Evolutionary conservation across 92 coral and sea anemone species (phyloP).

Genomic region (Diadumene lineata): DNA sequence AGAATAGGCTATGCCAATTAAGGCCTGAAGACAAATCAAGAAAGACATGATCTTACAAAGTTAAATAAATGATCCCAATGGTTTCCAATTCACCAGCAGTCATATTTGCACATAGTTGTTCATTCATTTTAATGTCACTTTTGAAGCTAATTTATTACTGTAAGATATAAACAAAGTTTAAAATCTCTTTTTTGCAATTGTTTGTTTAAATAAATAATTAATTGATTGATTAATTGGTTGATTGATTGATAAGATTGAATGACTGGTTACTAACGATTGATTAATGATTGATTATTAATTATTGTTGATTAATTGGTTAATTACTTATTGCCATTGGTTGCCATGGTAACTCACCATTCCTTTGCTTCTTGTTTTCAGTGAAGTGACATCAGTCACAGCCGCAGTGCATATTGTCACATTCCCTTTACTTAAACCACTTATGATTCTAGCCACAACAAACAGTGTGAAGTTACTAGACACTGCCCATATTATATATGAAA

Average conservation of each 20-base stretch:
- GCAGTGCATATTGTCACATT: slow-evolving; percentile 93
- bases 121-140: too few relatives aligned
- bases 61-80: too few relatives aligned
- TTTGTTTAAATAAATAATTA: background rate
- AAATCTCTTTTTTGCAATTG: too few relatives aligned
- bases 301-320: too few relatives aligned
- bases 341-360: slow-evolving; percentile 99
- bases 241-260: background rate
- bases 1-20: slow-evolving; percentile 91
- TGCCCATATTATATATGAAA: slow-evolving; percentile 85
- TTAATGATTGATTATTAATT: background rate
- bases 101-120: too few relatives aligned
- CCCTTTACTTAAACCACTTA: slow-evolving; percentile 95
- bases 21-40: slow-evolving; percentile 73
- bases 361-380: slow-evolving; percentile 81
- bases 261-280: background rate
- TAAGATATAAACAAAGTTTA: too few relatives aligned
- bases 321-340: too few relatives aligned
- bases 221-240: background rate
- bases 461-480: slow-evolving; percentile 80
- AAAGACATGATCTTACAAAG: too few relatives aligned
- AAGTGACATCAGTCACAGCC: slow-evolving; percentile 85
- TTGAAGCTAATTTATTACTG: too few relatives aligned
- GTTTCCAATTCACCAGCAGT: too few relatives aligned
- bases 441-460: slow-evolving; percentile 89